Evolutionary conservation across 1,140 invertebrate genomes (phyloP).

Genomic region (Sycophila sp.): DNA sequence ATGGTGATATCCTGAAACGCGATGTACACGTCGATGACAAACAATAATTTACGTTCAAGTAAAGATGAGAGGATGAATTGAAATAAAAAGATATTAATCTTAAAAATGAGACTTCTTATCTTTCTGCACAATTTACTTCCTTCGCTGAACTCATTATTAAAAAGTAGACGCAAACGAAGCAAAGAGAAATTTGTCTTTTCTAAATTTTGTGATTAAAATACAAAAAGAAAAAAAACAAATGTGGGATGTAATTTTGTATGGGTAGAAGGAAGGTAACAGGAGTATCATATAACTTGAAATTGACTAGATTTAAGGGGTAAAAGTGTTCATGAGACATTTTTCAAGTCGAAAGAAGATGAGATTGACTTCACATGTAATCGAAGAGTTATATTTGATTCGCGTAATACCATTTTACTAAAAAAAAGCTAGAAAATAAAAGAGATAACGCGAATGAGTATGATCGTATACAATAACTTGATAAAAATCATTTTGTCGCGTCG

Average conservation of each 20-base stretch:
- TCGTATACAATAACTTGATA: conserved; percentile 2
- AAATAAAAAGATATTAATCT: no score
- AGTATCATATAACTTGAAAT: no score
- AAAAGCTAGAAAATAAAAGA: no score
- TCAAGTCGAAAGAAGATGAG: no score
- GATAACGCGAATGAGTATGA: no score
- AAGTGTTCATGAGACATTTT: no score
- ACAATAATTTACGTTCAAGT: no score
- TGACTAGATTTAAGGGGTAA: no score
- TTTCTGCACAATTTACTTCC: background rate
- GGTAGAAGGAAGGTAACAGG: background rate
- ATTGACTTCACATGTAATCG: no score
- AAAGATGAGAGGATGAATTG: background rate
- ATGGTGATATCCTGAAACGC: background rate
- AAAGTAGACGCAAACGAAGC: background rate
- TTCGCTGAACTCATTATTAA: background rate
- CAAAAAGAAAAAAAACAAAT: background rate
- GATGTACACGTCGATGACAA: conserved; percentile 3
- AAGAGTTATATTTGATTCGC: no score
- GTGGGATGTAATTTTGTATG: background rate
- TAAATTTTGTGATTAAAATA: background rate
- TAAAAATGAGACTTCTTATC: background rate
- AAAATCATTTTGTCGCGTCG: conserved; percentile 28
- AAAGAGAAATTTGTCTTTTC: background rate
- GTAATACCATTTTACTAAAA: no score